Conservation (phyloP, 2,797 vertebrate genomes). For the Cichlasoma orientale region DNA sequence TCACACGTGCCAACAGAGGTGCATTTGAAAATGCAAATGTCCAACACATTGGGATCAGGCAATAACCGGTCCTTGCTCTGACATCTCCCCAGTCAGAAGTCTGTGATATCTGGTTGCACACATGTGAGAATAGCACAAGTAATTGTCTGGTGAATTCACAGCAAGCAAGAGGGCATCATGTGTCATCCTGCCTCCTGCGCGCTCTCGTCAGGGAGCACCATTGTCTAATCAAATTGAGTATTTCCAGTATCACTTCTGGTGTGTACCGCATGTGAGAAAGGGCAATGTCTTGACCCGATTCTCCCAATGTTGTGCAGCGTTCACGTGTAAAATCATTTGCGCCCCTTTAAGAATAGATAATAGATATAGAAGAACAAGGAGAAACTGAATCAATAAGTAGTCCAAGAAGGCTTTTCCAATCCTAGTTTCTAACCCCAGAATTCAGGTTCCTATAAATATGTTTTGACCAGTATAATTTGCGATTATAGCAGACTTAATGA, state of each 20-base stretch:
- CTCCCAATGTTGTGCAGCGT: too few relatives aligned
- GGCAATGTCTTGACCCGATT: background rate
- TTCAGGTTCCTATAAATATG: background rate
- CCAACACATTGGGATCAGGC: too few relatives aligned
- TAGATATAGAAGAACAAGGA: background rate
- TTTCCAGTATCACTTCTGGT: background rate
- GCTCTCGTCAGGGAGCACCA: background rate
- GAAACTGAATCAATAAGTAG: background rate
- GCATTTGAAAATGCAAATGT: too few relatives aligned
- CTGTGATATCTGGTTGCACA: too few relatives aligned
- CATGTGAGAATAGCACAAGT: too few relatives aligned
- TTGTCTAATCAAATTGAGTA: background rate
- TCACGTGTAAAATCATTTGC: background rate
- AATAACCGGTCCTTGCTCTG: too few relatives aligned
- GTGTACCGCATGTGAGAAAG: background rate
- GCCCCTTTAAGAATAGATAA: background rate
- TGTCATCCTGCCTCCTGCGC: too few relatives aligned
- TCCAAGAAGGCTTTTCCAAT: background rate
- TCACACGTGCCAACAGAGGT: too few relatives aligned
- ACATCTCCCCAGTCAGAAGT: too few relatives aligned
- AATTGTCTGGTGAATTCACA: too few relatives aligned
- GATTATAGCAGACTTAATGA: background rate
- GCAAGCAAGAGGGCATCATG: too few relatives aligned
- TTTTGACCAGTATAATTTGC: background rate
- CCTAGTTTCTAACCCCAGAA: background rate